Percentiles rank a stretch among this genome's conserved stretches.
phyloP scores from a whole-genome alignment of 1,140 invertebrate genomes.

The Sycophila sp. region DNA sequence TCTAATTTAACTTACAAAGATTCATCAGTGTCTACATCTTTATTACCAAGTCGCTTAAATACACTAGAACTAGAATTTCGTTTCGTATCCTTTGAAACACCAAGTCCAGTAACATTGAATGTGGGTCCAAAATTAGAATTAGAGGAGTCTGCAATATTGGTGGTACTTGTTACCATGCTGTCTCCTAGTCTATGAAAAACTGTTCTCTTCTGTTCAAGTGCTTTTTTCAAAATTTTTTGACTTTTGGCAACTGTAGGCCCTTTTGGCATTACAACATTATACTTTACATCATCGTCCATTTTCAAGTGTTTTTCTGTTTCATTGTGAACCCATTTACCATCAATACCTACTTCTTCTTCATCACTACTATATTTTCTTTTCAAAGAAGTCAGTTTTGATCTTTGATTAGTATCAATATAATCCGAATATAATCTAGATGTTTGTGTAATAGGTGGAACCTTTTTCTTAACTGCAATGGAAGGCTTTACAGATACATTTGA shows the following conservation, averaged over 20 bases:
- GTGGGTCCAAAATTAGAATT: constrained; percentile 43
- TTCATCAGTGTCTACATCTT: constrained; percentile 42
- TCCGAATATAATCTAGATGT: constrained; percentile 35
- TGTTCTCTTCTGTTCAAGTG: constrained; percentile 58
- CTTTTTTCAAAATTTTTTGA: constrained; percentile 59
- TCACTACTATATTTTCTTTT: constrained; percentile 50
- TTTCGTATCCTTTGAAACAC: no score
- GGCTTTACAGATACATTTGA: constrained; percentile 36
- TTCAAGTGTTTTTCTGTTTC: constrained; percentile 47
- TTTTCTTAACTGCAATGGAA: constrained; percentile 40
- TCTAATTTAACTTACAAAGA: background rate
- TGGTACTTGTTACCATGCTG: constrained; percentile 63
- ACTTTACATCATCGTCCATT: constrained; percentile 58
- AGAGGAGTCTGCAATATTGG: constrained; percentile 52
- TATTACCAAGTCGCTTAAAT: constrained; percentile 62
- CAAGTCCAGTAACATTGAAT: constrained; percentile 61
- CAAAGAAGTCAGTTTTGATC: constrained; percentile 31
- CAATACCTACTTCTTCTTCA: constrained; percentile 38
- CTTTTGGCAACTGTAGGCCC: constrained; percentile 57
- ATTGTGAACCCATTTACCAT: constrained; percentile 39
- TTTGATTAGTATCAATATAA: constrained; percentile 39
- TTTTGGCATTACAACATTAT: constrained; percentile 64
- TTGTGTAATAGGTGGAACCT: constrained; percentile 35
- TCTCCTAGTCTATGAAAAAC: constrained; percentile 65
- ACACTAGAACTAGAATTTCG: constrained; percentile 56